A percentile compares a stretch with the other conserved stretches of the same genome.
Evolutionary conservation across 2,113 vertebrate species (phyloP).

Genomic region (Prunella himalayana): DNA sequence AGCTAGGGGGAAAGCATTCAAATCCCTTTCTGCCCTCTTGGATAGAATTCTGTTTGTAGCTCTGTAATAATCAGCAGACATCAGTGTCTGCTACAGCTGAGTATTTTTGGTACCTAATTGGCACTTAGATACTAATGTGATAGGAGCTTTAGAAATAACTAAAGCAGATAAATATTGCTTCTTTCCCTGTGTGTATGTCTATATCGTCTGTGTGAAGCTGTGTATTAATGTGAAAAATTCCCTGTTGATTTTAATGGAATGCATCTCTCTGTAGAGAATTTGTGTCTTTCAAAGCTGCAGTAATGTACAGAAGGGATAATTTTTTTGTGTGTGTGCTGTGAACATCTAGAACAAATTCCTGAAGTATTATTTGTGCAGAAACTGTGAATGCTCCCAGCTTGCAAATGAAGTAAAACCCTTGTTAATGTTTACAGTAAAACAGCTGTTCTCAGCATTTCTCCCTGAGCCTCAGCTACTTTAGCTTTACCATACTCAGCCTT

Average conservation of each 20-base stretch:
- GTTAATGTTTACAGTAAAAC: slow-evolving; percentile 67
- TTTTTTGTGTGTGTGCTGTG: slow-evolving; percentile 4
- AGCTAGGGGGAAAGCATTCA: slow-evolving; percentile 18
- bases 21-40: slow-evolving; percentile 22
- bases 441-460: slow-evolving; percentile 59
- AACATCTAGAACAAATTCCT: slow-evolving; percentile 30
- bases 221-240: slow-evolving; percentile 29
- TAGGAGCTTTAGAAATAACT: slow-evolving; percentile 39
- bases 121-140: slow-evolving; percentile 2
- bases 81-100: slow-evolving; percentile 34
- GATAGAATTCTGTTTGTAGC: slow-evolving; percentile 18
- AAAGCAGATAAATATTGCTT: slow-evolving; percentile 15
- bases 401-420: slow-evolving; percentile 51
- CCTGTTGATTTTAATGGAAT: slow-evolving; percentile 29
- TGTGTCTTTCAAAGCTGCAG: slow-evolving; percentile 11
- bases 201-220: slow-evolving; percentile 12
- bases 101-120: slow-evolving; percentile 58
- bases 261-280: neutral
- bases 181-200: neutral
- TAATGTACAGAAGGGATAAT: neutral
- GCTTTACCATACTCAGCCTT: slow-evolving; percentile 21
- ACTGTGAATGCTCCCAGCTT: slow-evolving; percentile 42
- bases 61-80: slow-evolving; percentile 27
- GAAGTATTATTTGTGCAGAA: slow-evolving; percentile 36
- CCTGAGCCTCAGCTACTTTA: slow-evolving; percentile 25